These are phyloP conservation scores for Synanthedon andrenaeformis DNA, from an alignment of 2,888 invertebrate genomes.

Conservation along the genomic window DNA sequence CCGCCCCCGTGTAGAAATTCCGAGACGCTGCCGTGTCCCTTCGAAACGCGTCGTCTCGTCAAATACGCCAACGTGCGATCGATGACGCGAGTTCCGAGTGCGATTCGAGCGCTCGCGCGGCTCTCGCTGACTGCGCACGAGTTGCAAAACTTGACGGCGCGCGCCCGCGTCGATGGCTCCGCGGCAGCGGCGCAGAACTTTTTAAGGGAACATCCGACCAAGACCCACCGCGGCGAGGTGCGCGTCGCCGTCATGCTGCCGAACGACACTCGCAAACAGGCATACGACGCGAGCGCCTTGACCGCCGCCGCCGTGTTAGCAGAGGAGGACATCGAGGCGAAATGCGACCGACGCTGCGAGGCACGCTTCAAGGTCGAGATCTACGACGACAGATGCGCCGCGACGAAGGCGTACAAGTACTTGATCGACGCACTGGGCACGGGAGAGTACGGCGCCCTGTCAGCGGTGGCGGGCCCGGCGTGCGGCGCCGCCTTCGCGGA, in stretches of 20 bases:
- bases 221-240: slow-evolving; percentile 17
- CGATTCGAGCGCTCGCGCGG: slow-evolving; percentile 28
- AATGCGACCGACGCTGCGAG: slow-evolving; percentile 3
- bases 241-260: slow-evolving; percentile 34
- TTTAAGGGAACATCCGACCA: slow-evolving; percentile 13
- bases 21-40: slow-evolving; percentile 26
- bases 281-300: slow-evolving; percentile 25
- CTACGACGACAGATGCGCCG: slow-evolving; percentile 41
- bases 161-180: slow-evolving; percentile 14
- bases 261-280: slow-evolving; percentile 19
- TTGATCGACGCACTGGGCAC: slow-evolving; percentile 38
- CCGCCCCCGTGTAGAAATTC: slow-evolving; percentile 33
- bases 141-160: slow-evolving; percentile 18
- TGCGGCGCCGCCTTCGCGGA: slow-evolving; percentile 46
- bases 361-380: slow-evolving; percentile 34
- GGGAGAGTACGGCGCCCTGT: slow-evolving; percentile 38
- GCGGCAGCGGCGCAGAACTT: slow-evolving; percentile 19
- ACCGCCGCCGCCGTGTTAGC: slow-evolving; percentile 39
- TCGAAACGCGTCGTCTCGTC: slow-evolving; percentile 42
- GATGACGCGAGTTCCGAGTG: slow-evolving; percentile 30
- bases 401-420: slow-evolving; percentile 38
- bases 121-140: slow-evolving; percentile 22
- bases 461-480: slow-evolving; percentile 46
- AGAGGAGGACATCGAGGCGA: slow-evolving; percentile 21
- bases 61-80: slow-evolving; percentile 38